Evolutionary conservation across 1,140 invertebrate genomes (phyloP).

Genomic region (Melanaphis sacchari): DNA sequence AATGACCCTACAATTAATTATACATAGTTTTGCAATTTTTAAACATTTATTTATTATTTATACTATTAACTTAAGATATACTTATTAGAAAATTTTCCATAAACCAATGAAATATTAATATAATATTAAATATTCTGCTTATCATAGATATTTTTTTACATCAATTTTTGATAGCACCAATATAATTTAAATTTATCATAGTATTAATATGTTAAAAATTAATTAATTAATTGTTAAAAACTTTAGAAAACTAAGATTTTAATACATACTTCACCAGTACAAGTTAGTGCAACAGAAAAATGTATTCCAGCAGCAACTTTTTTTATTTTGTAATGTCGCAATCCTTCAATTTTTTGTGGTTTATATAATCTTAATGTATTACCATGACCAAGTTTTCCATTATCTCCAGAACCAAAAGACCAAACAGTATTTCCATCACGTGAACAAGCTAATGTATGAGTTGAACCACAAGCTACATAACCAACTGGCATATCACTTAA

Average conservation of each 20-base stretch:
- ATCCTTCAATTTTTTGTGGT: conserved; percentile 71
- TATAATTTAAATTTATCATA: not conserved
- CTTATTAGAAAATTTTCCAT: not conserved
- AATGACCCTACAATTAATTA: not conserved
- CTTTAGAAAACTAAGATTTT: not conserved
- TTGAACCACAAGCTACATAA: conserved; percentile 71
- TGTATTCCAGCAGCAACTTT: conserved; percentile 71
- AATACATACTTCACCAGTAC: conserved; percentile 66
- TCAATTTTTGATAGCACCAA: not conserved
- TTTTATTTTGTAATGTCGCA: conserved; percentile 69
- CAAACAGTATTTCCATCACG: conserved; percentile 72
- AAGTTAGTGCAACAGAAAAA: conserved; percentile 71
- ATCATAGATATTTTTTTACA: not conserved
- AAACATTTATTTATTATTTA: not conserved
- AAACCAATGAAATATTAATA: not conserved
- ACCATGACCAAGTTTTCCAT: conserved; percentile 72
- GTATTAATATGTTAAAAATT: not conserved
- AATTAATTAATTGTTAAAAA: not conserved
- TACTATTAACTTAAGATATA: not conserved
- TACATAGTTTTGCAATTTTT: not conserved
- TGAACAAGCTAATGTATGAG: conserved; percentile 72
- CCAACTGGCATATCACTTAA: conserved; percentile 67
- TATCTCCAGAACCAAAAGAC: conserved; percentile 72
- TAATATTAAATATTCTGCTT: not conserved
- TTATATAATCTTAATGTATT: conserved; percentile 67